Percentiles rank a stretch among this genome's conserved stretches.
Conservation (phyloP, 2,888 invertebrate species). For the Callyntrura guangdongensis region DNA sequence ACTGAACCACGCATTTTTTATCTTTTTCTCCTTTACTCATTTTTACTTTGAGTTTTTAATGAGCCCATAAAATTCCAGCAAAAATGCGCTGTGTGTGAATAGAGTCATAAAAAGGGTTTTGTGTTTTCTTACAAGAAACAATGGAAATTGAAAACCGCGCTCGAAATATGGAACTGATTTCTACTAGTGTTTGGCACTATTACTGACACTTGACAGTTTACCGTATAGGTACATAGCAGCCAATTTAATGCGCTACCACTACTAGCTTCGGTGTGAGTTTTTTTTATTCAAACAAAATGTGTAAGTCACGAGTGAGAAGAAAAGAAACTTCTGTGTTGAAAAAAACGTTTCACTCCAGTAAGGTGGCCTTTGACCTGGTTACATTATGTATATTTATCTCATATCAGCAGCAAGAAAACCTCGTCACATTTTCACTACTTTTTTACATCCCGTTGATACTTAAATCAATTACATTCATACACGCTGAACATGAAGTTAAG, state of each 20-base stretch:
- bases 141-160: background rate
- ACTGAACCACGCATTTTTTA: slow-evolving; percentile 43
- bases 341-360: slow-evolving; percentile 50
- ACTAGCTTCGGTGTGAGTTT: background rate
- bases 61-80: slow-evolving; percentile 64
- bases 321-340: background rate
- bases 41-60: slow-evolving; percentile 62
- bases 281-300: background rate
- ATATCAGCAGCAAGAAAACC: background rate
- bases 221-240: background rate
- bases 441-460: background rate
- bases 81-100: slow-evolving; percentile 43
- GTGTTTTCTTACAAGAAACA: slow-evolving; percentile 33
- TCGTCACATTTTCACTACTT: background rate
- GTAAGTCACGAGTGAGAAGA: background rate
- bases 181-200: background rate
- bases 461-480: no score
- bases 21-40: slow-evolving; percentile 36
- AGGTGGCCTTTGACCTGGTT: slow-evolving; percentile 31
- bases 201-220: background rate
- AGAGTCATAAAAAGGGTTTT: slow-evolving; percentile 45
- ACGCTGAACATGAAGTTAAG: no score
- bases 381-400: background rate
- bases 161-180: slow-evolving; percentile 13
- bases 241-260: no score